Conservation (phyloP, 2,113 vertebrate species). For the Thryonomys swinderianus region DNA sequence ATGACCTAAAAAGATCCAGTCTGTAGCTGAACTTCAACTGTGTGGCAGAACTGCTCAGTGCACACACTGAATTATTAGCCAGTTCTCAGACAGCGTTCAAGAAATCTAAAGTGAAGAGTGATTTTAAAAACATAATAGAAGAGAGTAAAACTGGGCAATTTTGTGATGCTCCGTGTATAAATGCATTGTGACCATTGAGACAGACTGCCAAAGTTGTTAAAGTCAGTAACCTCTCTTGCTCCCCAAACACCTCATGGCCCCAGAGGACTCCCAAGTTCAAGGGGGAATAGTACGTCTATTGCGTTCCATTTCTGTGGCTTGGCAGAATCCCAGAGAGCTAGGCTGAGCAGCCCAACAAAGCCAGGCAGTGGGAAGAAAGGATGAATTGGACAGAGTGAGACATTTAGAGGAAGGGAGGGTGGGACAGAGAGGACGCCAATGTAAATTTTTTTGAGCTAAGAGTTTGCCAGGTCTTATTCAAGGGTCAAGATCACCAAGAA, state of each 20-base stretch:
- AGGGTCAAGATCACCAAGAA: neutral
- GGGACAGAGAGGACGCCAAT: neutral
- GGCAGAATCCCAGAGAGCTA: slow-evolving; percentile 54
- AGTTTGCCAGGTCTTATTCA: slow-evolving; percentile 32
- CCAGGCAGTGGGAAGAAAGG: slow-evolving; percentile 48
- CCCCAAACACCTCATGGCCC: slow-evolving; percentile 26
- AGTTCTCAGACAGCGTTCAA: neutral
- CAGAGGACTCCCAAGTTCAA: slow-evolving; percentile 22
- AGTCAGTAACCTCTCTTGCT: neutral
- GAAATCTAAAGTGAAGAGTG: neutral
- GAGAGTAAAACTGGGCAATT: neutral
- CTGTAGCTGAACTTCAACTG: neutral
- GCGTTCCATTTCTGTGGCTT: slow-evolving; percentile 76
- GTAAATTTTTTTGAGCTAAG: neutral
- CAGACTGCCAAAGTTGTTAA: neutral
- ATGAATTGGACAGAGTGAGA: slow-evolving; percentile 3
- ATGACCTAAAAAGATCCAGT: neutral
- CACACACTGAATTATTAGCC: neutral
- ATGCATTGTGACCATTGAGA: neutral
- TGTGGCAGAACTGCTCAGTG: neutral
- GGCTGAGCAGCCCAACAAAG: slow-evolving; percentile 44
- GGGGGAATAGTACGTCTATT: slow-evolving; percentile 46
- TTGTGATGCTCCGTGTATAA: neutral
- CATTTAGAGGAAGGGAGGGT: neutral
- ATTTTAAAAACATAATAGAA: neutral